These are phyloP conservation scores for Drosophila mauritiana DNA, from an alignment of 1,140 invertebrate species.

Conservation along the genomic window DNA sequence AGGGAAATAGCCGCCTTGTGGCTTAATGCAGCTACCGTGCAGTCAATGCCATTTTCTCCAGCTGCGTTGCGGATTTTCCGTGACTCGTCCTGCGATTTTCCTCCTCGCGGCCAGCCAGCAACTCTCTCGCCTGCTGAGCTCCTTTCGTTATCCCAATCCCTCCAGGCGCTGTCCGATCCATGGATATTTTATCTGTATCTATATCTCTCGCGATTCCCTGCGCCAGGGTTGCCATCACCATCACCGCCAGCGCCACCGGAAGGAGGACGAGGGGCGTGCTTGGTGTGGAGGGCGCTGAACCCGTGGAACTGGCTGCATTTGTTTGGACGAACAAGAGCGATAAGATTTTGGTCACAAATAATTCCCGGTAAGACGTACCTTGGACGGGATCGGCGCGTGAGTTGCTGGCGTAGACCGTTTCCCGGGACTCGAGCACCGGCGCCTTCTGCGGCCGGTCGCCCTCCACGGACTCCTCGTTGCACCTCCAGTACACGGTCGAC, in stretches of 20 bases:
- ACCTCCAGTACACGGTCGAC: conserved; percentile 89
- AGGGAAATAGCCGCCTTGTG: conserved; percentile 21
- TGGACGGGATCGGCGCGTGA: conserved; percentile 87
- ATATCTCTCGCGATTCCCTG: conserved; percentile 10
- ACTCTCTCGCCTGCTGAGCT: conserved; percentile 19
- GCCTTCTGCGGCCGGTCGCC: conserved; percentile 88
- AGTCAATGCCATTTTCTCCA: conserved; percentile 38
- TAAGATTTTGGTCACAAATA: conserved; percentile 84
- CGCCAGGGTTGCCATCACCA: conserved; percentile 59
- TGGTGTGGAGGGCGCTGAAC: conserved; percentile 56
- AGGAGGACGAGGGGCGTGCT: conserved; percentile 54
- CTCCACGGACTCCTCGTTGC: conserved; percentile 90
- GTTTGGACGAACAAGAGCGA: conserved; percentile 82
- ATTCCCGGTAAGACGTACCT: conserved; percentile 85
- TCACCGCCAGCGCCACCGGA: conserved; percentile 55
- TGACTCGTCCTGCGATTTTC: conserved; percentile 8
- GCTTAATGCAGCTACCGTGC: conserved; percentile 76
- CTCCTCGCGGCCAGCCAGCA: conserved; percentile 32
- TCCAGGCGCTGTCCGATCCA: conserved; percentile 24
- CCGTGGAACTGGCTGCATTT: conserved; percentile 84
- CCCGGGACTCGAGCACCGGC: conserved; percentile 88
- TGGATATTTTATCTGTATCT: conserved; percentile 19
- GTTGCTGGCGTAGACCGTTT: conserved; percentile 84
- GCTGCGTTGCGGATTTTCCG: conserved; percentile 36
- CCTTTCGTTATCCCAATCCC: conserved; percentile 2